A percentile compares a stretch with the other conserved stretches of the same genome.
These are phyloP conservation scores for Watsonalla cultraria DNA, from an alignment of 2,888 invertebrate genomes.

Conservation along the genomic window DNA sequence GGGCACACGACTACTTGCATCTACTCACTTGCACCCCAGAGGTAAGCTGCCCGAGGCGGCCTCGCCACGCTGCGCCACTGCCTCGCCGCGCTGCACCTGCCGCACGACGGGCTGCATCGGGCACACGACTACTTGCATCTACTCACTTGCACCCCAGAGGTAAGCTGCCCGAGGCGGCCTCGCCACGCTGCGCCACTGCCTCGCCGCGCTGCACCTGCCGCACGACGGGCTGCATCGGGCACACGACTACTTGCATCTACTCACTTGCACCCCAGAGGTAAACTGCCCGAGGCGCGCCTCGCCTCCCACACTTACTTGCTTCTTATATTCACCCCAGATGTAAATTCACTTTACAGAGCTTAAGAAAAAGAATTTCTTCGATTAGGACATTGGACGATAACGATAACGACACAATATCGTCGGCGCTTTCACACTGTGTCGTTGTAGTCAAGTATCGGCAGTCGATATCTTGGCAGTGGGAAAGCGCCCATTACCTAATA, in stretches of 20 bases:
- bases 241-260: slow-evolving; percentile 91
- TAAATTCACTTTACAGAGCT: neutral
- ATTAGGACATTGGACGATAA: too few species aligned
- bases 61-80: slow-evolving; percentile 62
- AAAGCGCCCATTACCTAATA: too few species aligned
- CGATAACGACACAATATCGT: too few species aligned
- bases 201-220: slow-evolving; percentile 62
- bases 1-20: slow-evolving; percentile 93
- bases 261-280: slow-evolving; percentile 90
- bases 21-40: slow-evolving; percentile 90
- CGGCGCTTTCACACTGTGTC: too few species aligned
- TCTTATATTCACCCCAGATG: slow-evolving; percentile 87
- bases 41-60: slow-evolving; percentile 75
- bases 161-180: slow-evolving; percentile 63
- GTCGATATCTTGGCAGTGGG: too few species aligned
- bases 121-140: slow-evolving; percentile 94
- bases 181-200: slow-evolving; percentile 60
- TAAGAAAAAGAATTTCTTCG: too few species aligned
- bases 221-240: slow-evolving; percentile 87
- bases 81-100: slow-evolving; percentile 61
- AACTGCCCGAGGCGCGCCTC: slow-evolving; percentile 57
- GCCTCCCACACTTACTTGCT: slow-evolving; percentile 84
- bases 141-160: slow-evolving; percentile 89
- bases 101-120: slow-evolving; percentile 83
- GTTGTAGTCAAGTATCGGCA: too few species aligned